phyloP scores from a whole-genome alignment of 2,797 vertebrate genomes.

The Lophotriccus pileatus region DNA sequence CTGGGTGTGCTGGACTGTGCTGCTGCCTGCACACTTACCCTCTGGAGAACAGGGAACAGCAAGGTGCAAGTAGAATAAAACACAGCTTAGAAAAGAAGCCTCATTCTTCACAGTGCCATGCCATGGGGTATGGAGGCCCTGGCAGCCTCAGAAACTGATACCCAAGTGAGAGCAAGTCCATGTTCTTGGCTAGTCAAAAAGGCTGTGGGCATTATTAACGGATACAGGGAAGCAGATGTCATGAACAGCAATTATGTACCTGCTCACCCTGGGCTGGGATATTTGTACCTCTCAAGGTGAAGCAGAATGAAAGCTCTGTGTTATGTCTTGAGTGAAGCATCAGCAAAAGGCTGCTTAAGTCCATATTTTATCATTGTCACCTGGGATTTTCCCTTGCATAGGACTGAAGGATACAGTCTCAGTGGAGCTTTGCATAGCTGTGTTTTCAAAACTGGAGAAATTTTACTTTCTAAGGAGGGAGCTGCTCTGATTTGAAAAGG shows the following conservation, averaged over 20 bases:
- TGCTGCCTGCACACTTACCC: background rate
- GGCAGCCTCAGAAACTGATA: background rate
- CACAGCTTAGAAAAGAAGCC: background rate
- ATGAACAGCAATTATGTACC: background rate
- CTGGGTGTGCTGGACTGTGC: background rate
- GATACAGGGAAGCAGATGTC: background rate
- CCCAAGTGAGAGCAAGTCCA: background rate
- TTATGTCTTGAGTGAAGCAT: background rate
- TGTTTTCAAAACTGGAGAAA: background rate
- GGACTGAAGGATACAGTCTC: background rate
- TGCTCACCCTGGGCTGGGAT: background rate
- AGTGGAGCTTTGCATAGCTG: background rate
- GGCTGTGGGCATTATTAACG: background rate
- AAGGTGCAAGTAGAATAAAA: rapidly evolving
- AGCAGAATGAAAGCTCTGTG: background rate
- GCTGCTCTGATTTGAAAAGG: background rate
- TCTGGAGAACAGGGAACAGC: background rate
- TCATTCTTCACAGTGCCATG: background rate
- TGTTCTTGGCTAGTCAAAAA: background rate
- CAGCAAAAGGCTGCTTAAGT: background rate
- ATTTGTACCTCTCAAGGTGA: background rate
- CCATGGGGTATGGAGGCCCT: background rate
- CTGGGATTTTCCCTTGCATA: background rate
- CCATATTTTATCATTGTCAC: background rate
- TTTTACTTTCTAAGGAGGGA: background rate